Conservation (phyloP, 2,888 invertebrate species). For the Hedychridium roseum region DNA sequence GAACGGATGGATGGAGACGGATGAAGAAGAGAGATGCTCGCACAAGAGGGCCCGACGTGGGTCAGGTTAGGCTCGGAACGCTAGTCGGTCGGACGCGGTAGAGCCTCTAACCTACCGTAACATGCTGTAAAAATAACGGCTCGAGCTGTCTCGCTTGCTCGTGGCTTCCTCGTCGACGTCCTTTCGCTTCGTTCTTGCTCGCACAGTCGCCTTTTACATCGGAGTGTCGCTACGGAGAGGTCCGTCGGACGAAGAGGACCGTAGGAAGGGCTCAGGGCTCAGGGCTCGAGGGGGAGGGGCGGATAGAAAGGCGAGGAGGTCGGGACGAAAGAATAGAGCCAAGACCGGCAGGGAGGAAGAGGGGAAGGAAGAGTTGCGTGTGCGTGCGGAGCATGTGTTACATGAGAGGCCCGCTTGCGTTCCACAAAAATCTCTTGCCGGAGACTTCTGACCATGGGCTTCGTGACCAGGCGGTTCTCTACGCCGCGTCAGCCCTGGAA, state of each 20-base stretch:
- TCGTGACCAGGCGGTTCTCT: slow-evolving; percentile 1
- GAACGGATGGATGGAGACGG: slow-evolving; percentile 14
- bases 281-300: neutral
- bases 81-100: slow-evolving; percentile 47
- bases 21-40: slow-evolving; percentile 9
- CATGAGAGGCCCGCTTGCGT: slow-evolving; percentile 23
- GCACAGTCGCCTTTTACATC: too few species aligned
- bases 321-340: slow-evolving; percentile 11
- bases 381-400: slow-evolving; percentile 30
- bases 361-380: slow-evolving; percentile 12
- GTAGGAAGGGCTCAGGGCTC: neutral
- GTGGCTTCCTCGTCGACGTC: slow-evolving; percentile 11
- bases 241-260: neutral
- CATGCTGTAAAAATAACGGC: slow-evolving; percentile 60
- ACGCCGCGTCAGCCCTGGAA: neutral
- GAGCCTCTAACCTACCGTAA: slow-evolving; percentile 61
- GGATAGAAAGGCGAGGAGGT: neutral
- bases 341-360: too few species aligned
- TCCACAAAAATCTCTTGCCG: slow-evolving; percentile 27
- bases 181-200: too few species aligned
- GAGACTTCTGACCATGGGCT: slow-evolving; percentile 7
- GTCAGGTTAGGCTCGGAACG: slow-evolving; percentile 52
- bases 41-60: slow-evolving; percentile 31
- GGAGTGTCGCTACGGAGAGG: neutral
- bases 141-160: slow-evolving; percentile 34